Conservation (phyloP, 1,140 invertebrate genomes). For the Melanaphis sacchari region DNA sequence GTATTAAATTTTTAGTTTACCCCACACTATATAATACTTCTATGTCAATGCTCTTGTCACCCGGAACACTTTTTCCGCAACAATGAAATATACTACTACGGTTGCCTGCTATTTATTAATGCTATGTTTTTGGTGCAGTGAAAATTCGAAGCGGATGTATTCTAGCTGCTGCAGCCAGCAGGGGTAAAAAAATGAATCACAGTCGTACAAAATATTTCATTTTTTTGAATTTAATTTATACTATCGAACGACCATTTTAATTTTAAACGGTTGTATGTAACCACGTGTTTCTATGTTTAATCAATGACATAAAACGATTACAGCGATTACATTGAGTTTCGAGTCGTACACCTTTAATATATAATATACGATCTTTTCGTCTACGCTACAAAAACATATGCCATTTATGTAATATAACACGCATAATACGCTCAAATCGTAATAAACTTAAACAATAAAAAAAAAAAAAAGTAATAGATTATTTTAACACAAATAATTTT, state of each 20-base stretch:
- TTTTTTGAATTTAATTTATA: background rate
- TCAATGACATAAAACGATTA: background rate
- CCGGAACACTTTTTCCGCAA: slow-evolving; percentile 38
- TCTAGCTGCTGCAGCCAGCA: background rate
- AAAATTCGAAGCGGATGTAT: slow-evolving; percentile 3
- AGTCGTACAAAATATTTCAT: background rate
- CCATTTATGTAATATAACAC: background rate
- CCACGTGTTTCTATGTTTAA: background rate
- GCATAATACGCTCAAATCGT: background rate
- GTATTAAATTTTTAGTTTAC: slow-evolving; percentile 43
- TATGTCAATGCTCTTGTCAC: slow-evolving; percentile 32
- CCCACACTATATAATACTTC: slow-evolving; percentile 33
- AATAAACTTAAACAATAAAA: background rate
- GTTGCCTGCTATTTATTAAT: background rate
- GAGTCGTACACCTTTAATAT: background rate
- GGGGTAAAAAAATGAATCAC: background rate
- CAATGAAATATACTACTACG: slow-evolving; percentile 21
- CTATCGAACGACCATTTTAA: background rate
- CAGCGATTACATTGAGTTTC: background rate
- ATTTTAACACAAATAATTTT: background rate
- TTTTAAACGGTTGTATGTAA: background rate
- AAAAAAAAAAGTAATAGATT: background rate
- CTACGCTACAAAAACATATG: background rate
- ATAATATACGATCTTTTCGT: background rate
- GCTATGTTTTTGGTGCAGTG: background rate